phyloP scores from a whole-genome alignment of 1,140 invertebrate genomes.

The Drosophila grimshawi region DNA sequence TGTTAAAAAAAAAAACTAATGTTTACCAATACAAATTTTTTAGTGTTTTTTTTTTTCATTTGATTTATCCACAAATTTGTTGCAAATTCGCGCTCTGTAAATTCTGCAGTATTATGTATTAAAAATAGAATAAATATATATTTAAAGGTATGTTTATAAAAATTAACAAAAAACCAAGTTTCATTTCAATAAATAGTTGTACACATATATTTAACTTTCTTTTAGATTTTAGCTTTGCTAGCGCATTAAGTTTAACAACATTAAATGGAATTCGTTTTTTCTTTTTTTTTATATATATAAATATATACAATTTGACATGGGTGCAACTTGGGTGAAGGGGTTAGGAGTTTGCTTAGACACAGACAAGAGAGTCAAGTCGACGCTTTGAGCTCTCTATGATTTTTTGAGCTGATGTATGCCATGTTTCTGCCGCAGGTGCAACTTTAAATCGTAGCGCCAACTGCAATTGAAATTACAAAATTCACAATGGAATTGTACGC shows the following conservation, averaged over 20 bases:
- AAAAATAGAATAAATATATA: conserved; percentile 13
- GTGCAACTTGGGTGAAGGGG: neutral
- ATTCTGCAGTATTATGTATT: conserved; percentile 23
- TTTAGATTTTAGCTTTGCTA: conserved; percentile 61
- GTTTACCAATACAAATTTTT: neutral
- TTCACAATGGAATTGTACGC: conserved; percentile 77
- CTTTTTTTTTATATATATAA: neutral
- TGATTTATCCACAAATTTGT: conserved; percentile 22
- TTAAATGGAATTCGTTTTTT: conserved; percentile 17
- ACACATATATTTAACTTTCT: conserved; percentile 81
- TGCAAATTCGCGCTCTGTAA: conserved; percentile 36
- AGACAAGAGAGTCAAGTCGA: neutral
- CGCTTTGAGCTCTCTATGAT: conserved; percentile 51
- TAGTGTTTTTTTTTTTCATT: conserved; percentile 12
- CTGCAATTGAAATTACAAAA: conserved; percentile 81
- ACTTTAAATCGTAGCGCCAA: conserved; percentile 82
- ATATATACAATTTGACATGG: conserved; percentile 15
- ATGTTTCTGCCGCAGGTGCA: conserved; percentile 82
- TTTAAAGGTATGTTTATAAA: neutral
- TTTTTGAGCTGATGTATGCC: conserved; percentile 83
- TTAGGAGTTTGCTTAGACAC: neutral
- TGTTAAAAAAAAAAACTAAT: conserved; percentile 8
- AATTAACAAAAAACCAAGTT: conserved; percentile 52
- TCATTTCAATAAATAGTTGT: conserved; percentile 77
- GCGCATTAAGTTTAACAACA: conserved; percentile 53